Evolutionary conservation across 30 jellyfish, hydroid and myxozoan species (phyloP).

Genomic region (Cassiopea andromeda): DNA sequence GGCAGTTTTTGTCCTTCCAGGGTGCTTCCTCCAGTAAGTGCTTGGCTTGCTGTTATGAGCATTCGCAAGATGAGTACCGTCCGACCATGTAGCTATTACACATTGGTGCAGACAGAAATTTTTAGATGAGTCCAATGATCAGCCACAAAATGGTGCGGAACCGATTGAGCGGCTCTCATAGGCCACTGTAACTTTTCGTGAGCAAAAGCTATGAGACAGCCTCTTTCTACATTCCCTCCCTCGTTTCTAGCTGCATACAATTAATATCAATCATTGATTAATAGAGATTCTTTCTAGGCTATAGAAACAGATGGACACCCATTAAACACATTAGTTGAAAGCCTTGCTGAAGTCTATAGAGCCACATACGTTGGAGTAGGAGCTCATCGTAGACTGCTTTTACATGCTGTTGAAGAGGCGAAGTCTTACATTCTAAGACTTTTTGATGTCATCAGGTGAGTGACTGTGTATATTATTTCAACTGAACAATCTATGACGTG

Average conservation of each 20-base stretch:
- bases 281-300: constrained; percentile 39
- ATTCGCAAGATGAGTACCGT: too few species aligned
- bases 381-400: constrained; percentile 90
- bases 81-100: too few species aligned
- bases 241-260: background rate
- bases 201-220: too few species aligned
- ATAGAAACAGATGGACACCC: constrained; percentile 92
- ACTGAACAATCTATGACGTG: background rate
- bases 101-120: too few species aligned
- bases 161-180: too few species aligned
- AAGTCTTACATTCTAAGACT: constrained; percentile 84
- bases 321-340: constrained; percentile 74
- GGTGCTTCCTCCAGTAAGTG: too few species aligned
- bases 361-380: constrained; percentile 98
- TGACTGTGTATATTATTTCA: background rate
- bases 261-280: background rate
- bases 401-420: constrained; percentile 97
- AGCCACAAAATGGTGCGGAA: too few species aligned
- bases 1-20: too few species aligned
- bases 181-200: too few species aligned
- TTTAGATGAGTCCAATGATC: too few species aligned
- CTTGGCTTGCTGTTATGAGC: too few species aligned
- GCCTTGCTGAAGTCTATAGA: constrained; percentile 85
- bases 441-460: constrained; percentile 73
- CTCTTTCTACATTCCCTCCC: background rate